These are phyloP conservation scores for Morpho achilles DNA, from an alignment of 2,888 invertebrate genomes.

Conservation along the genomic window DNA sequence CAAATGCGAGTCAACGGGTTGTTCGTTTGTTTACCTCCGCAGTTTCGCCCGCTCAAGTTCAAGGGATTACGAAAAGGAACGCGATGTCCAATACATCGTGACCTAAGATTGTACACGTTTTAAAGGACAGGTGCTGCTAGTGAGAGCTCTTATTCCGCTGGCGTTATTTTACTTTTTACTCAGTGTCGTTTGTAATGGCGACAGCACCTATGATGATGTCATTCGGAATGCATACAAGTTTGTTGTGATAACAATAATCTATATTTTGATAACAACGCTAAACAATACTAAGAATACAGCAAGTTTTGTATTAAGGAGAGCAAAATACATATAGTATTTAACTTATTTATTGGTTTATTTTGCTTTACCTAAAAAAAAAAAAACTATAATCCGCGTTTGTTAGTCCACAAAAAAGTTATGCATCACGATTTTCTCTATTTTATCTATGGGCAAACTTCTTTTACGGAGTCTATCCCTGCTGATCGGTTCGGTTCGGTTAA, in stretches of 20 bases:
- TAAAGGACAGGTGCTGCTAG: constrained; percentile 22
- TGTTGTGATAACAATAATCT: constrained; percentile 25
- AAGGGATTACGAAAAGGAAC: constrained; percentile 59
- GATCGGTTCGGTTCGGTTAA: too few species aligned
- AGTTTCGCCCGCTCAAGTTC: constrained; percentile 58
- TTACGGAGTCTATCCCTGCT: too few species aligned
- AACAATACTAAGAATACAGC: constrained; percentile 18
- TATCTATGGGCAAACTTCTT: too few species aligned
- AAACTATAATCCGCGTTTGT: too few species aligned
- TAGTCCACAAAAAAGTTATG: too few species aligned
- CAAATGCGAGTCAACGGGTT: constrained; percentile 61
- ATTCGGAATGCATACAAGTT: constrained; percentile 20
- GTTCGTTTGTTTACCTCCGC: constrained; percentile 60
- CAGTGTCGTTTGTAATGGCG: constrained; percentile 14
- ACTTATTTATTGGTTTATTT: too few species aligned
- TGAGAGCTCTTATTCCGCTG: constrained; percentile 31
- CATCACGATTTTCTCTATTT: too few species aligned
- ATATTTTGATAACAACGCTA: constrained; percentile 17
- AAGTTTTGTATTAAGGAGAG: background rate
- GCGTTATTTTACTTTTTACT: constrained; percentile 23
- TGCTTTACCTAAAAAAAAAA: too few species aligned
- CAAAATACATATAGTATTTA: background rate
- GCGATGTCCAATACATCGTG: constrained; percentile 37
- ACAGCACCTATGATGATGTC: constrained; percentile 29
- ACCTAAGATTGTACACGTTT: constrained; percentile 28